These are phyloP conservation scores for Pyrgilauda ruficollis DNA, from an alignment of 2,113 vertebrate genomes.

Conservation along the genomic window DNA sequence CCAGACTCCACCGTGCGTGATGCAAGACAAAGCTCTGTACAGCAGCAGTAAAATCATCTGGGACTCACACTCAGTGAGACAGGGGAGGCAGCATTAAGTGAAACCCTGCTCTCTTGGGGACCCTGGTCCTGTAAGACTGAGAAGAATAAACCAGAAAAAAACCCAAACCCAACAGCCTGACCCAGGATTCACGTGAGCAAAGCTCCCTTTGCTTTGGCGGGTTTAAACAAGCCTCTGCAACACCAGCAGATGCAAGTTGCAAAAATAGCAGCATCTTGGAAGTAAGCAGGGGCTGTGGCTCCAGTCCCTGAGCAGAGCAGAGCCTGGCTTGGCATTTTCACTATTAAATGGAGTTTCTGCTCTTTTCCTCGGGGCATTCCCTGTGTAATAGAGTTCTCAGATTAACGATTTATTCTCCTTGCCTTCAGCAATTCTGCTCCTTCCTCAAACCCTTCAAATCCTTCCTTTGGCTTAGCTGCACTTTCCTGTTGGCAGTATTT, in stretches of 20 bases:
- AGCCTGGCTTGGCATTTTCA: conserved; percentile 7
- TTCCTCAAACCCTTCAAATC: neutral
- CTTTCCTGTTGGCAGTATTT: neutral
- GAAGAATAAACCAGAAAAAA: neutral
- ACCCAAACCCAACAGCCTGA: neutral
- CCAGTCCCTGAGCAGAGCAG: neutral
- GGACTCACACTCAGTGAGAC: fast-evolving
- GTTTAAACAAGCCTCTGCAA: neutral
- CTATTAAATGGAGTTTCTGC: conserved; percentile 25
- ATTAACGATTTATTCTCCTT: neutral
- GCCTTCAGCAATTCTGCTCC: neutral
- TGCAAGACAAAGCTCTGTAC: neutral
- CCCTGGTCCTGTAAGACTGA: neutral
- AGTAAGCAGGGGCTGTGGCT: neutral
- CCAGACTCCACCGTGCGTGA: fast-evolving
- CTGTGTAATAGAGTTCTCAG: conserved; percentile 11
- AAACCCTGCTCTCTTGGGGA: fast-evolving
- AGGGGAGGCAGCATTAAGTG: neutral
- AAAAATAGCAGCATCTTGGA: conserved; percentile 33
- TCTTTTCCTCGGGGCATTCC: neutral
- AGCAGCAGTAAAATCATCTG: neutral
- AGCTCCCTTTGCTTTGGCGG: neutral
- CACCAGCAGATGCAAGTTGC: conserved; percentile 1
- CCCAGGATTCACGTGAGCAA: neutral
- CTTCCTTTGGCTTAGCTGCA: neutral